phyloP scores from a whole-genome alignment of 2,113 vertebrate genomes.

The Elanus axillaris region DNA sequence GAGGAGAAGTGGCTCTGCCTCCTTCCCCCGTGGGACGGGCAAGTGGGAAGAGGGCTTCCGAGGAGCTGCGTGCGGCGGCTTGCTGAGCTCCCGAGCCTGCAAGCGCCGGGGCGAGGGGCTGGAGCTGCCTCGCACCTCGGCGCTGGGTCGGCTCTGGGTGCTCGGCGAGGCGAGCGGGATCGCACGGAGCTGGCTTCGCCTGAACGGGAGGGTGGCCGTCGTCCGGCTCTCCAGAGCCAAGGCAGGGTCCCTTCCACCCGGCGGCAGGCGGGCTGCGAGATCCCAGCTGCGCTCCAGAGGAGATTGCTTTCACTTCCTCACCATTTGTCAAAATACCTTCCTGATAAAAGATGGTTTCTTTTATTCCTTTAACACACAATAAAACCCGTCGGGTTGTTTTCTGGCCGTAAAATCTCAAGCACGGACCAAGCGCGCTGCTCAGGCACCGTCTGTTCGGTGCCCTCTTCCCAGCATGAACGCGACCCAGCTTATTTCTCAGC shows the following conservation, averaged over 20 bases:
- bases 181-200: not conserved
- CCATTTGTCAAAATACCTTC: not conserved
- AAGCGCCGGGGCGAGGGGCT: not conserved
- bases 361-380: not conserved
- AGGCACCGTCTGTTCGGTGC: not conserved
- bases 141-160: not conserved
- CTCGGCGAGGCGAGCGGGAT: not conserved
- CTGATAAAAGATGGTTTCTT: not conserved
- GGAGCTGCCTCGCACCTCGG: not conserved
- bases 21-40: not conserved
- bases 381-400: not conserved
- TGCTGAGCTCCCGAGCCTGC: not conserved
- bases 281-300: not conserved
- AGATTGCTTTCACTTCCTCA: not conserved
- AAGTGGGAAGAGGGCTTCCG: too few species aligned
- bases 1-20: not conserved
- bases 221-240: not conserved
- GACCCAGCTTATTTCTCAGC: not conserved
- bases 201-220: accelerated
- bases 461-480: too few species aligned
- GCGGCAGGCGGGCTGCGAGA: accelerated
- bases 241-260: not conserved
- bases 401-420: not conserved
- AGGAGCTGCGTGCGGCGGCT: not conserved
- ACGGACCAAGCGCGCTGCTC: accelerated